Base-by-base conservation (phyloP, 2,113 vertebrate genomes). In the Grallaria varia region DNA sequence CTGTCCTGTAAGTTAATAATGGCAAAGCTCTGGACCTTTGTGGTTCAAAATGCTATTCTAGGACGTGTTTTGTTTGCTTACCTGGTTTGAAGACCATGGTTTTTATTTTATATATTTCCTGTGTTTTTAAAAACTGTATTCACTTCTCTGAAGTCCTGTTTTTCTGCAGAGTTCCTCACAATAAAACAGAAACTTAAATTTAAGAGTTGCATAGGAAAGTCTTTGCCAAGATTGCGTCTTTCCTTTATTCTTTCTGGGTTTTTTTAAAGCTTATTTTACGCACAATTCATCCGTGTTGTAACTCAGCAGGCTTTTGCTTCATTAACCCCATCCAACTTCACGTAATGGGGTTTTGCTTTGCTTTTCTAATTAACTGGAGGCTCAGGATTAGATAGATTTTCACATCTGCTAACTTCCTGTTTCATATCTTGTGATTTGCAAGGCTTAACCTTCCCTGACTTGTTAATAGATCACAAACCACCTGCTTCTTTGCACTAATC, bases 381-480 rank as follows among this genome's bases (percentile, higher is more conserved):
- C 81, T 93, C 1, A 2, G 64, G 50, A 92, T 96, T 90, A 93
- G 78, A 53, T 68, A 93, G 75, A 39, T 86, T 87, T 88, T 92
- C 50, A 83, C 72, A 90, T 91, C 87, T 91, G 72, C 55, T 77
- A 66, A 74, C 82, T 93, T 96, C 93, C 87, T 94, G n/a, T 90
- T 96, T 96, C 79, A 72, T 92, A 89, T 89, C 83, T 95, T 5
- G 13, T 87, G 80, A 94, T 95, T 96, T 91, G 49, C 2, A 1
- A 90, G 84, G 87, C 83, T 95, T 95, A 95, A 92, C 92, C 81
- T 96, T 86, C 23, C 24, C 66, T 93, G 87, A 82, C 74, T 95
- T 89, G 66, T 82, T 91, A 95, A 87, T 83, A 80, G 80, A 64
- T 93, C 80, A 78, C 82, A 86, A 85, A 84, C 75, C 92, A 94